phyloP scores from a whole-genome alignment of 2,888 invertebrate species.

The Alitta virens region DNA sequence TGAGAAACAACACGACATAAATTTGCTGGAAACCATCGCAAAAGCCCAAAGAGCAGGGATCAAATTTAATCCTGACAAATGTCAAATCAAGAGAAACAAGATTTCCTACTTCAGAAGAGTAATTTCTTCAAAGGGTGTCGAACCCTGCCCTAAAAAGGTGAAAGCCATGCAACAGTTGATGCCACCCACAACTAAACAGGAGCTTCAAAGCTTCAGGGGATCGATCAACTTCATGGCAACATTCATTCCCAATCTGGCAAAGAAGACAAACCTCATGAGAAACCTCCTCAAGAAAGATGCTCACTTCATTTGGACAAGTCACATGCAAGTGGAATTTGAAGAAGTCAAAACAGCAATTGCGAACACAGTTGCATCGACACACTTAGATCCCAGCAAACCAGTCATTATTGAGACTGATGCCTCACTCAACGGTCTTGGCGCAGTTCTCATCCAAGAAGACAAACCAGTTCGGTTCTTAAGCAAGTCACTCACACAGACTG shows the following conservation, averaged over 20 bases:
- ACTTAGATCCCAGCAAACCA: conserved; percentile 16
- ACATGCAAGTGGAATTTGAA: conserved; percentile 2
- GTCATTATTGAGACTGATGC: conserved; percentile 9
- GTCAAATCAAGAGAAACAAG: no score
- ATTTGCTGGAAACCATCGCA: no score
- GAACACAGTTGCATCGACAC: neutral
- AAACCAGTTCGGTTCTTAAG: conserved; percentile 33
- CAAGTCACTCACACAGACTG: conserved; percentile 30
- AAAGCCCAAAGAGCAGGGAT: no score
- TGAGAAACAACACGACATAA: no score
- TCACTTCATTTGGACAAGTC: conserved; percentile 13
- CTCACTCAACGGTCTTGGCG: conserved; percentile 28
- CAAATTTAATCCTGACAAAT: no score
- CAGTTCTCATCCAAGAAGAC: conserved; percentile 30
- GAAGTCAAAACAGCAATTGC: neutral
- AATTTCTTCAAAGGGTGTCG: no score
- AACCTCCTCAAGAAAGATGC: conserved; percentile 23
- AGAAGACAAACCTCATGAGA: conserved; percentile 6
- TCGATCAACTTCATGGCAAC: conserved; percentile 19
- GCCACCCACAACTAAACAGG: no score
- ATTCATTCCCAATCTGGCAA: conserved; percentile 16
- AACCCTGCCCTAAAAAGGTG: no score
- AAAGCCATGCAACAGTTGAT: no score
- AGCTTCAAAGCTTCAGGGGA: conserved; percentile 25
- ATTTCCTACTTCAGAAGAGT: no score